These are phyloP conservation scores for Schizotus pectinicornis DNA, from an alignment of 2,888 invertebrate species.

Conservation along the genomic window DNA sequence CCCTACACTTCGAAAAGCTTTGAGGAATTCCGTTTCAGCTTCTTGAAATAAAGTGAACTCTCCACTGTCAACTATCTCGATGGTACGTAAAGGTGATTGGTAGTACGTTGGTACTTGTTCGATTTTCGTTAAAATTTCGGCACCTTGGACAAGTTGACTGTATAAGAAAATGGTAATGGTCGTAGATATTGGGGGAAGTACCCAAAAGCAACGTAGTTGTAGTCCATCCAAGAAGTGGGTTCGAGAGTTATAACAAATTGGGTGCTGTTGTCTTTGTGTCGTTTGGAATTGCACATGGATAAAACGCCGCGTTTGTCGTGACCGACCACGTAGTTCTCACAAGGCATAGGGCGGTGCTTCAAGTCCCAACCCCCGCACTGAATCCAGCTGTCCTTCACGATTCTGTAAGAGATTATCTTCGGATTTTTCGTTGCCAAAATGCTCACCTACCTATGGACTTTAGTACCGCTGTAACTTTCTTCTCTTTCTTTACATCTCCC, in stretches of 20 bases:
- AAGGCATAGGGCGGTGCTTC: slow-evolving; percentile 58
- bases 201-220: slow-evolving; percentile 77
- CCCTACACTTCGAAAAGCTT: slow-evolving; percentile 4
- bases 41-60: slow-evolving; percentile 41
- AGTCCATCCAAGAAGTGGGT: slow-evolving; percentile 73
- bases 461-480: slow-evolving; percentile 64
- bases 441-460: slow-evolving; percentile 61
- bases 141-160: slow-evolving; percentile 72
- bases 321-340: slow-evolving; percentile 72
- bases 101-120: slow-evolving; percentile 68
- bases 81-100: slow-evolving; percentile 62
- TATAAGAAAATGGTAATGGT: slow-evolving; percentile 4
- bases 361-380: slow-evolving; percentile 68
- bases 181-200: slow-evolving; percentile 39
- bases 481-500: slow-evolving; percentile 60
- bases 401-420: slow-evolving; percentile 52
- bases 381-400: slow-evolving; percentile 74
- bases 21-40: slow-evolving; percentile 2
- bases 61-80: slow-evolving; percentile 46
- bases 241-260: slow-evolving; percentile 74
- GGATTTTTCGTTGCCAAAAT: background rate
- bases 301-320: slow-evolving; percentile 72
- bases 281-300: slow-evolving; percentile 74
- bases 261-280: slow-evolving; percentile 69
- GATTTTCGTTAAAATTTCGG: slow-evolving; percentile 64